These are phyloP conservation scores for Anisognathus igniventris DNA, from an alignment of 2,797 vertebrate genomes.

Conservation along the genomic window DNA sequence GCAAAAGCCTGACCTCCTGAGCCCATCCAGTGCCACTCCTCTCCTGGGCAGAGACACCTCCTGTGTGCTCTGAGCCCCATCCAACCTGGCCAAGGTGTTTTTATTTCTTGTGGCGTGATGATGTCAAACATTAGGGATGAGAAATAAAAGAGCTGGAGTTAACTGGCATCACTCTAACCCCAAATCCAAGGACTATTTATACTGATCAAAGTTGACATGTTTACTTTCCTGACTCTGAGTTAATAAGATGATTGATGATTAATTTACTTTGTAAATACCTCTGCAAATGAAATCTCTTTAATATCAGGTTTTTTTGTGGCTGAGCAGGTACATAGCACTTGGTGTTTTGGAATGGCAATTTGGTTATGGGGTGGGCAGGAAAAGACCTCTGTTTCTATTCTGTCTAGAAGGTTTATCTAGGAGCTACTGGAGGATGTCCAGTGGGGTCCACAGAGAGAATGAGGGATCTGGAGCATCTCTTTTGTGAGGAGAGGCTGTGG, in stretches of 20 bases:
- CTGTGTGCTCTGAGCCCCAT: fast-evolving
- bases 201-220: constrained; percentile 46
- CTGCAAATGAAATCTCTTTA: constrained; percentile 34
- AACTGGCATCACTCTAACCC: not conserved
- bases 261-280: constrained; percentile 54
- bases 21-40: not conserved
- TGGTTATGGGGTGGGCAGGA: not conserved
- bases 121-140: not conserved
- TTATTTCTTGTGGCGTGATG: not conserved
- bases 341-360: not conserved
- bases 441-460: too few relatives aligned
- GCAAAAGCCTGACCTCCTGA: not conserved
- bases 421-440: not conserved
- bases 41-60: not conserved
- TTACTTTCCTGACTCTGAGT: constrained; percentile 22
- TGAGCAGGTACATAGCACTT: not conserved
- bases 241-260: constrained; percentile 66
- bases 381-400: not conserved
- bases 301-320: constrained; percentile 20
- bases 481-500: not conserved
- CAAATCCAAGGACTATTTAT: constrained; percentile 15
- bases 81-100: not conserved
- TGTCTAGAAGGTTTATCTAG: not conserved
- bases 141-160: not conserved
- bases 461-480: not conserved